Evolutionary conservation across 2,888 invertebrate genomes (phyloP), one percentile per base, ranked within the genome.

Genomic region (Rhagonycha lutea): DNA sequence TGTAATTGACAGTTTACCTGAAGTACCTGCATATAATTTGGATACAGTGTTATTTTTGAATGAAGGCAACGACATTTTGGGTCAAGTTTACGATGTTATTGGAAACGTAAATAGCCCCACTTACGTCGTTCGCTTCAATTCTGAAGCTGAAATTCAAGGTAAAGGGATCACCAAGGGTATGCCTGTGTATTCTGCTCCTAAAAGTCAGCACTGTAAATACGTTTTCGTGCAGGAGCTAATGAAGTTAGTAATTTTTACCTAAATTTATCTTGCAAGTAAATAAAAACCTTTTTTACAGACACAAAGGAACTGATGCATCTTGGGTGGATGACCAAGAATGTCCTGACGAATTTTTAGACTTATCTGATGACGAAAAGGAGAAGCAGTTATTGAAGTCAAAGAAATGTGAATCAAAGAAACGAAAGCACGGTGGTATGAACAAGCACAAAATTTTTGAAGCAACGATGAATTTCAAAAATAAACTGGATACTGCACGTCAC

Each of bases 91-190:
- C 87, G 98, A 98, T 89, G 96, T 98, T 0, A 93, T 98, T 85
- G 98, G 98, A 12, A 95, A 90, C 87, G 95, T 98, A 0, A 89
- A 91, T 0, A 92, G 94, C 82, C 98, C 98, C 0, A 91, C 94
- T 81, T 98, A 98, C 87, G 94, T 95, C 81, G 92, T 98, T n/a
- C 91, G 98, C 3, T 98, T 98, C 87, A 98, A 97, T 88, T 93
- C 92, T 0, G 86, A 87, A 11, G 91, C 94, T 71, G 95, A 98
- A 84, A 95, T 96, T 70, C 86, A 90, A 68, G 90, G 91, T 65
- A 91, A 91, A 78, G 92, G 92, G 68, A 91, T 96, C 2, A 85
- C 89, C 80, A 86, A 91, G 69, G 96, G 95, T 69, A 90, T 92
- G 86, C 90, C 90, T 9, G 95, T 98, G 4, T 98, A 91, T 88